Evolutionary conservation across 2,113 vertebrate genomes (phyloP).

Genomic region (Callipepla squamata): DNA sequence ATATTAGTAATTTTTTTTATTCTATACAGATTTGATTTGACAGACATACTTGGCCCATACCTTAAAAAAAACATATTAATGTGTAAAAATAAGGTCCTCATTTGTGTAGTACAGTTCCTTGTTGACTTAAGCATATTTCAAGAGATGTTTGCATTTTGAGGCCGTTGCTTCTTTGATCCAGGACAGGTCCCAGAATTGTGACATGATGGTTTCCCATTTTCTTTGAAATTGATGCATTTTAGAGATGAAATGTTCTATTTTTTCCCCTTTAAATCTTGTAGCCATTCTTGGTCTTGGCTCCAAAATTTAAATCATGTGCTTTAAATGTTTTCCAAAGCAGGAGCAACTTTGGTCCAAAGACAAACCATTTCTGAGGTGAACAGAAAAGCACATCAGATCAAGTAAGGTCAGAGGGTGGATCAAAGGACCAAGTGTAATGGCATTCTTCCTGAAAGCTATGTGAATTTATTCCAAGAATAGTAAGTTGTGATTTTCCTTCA

Average conservation of each 20-base stretch:
- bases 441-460: neutral
- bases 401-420: neutral
- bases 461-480: neutral
- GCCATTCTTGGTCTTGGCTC: neutral
- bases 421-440: neutral
- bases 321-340: neutral
- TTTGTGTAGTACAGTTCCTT: neutral
- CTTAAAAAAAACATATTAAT: constrained; percentile 5
- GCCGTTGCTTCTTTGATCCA: constrained; percentile 1
- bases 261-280: neutral
- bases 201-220: neutral
- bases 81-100: neutral
- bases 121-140: constrained; percentile 4
- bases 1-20: neutral
- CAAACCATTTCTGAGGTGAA: neutral
- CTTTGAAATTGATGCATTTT: neutral
- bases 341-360: neutral
- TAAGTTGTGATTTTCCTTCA: neutral
- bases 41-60: neutral
- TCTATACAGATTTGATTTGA: neutral
- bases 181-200: neutral
- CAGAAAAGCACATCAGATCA: neutral
- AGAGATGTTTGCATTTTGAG: neutral
- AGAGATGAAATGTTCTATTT: neutral
- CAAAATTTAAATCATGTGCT: neutral